These are phyloP conservation scores for Lonchura striata DNA, from an alignment of 2,113 vertebrate species.

Conservation along the genomic window DNA sequence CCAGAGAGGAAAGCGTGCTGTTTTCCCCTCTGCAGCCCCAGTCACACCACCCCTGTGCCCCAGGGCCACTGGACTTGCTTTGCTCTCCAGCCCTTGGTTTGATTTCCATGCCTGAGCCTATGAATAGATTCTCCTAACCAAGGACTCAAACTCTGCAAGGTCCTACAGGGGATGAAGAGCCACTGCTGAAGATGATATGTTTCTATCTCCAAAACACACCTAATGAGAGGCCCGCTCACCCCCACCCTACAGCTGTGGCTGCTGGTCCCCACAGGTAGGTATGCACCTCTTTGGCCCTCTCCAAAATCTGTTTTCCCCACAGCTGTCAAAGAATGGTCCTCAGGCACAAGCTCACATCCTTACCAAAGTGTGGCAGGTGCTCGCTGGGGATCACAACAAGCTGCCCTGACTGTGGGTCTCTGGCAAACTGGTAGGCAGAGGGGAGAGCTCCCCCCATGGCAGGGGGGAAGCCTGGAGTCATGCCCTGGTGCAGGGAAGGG, in stretches of 20 bases:
- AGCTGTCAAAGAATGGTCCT: background rate
- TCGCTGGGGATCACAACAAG: constrained; percentile 93
- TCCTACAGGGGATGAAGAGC: background rate
- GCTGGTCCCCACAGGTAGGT: background rate
- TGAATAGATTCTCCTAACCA: background rate
- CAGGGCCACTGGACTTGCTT: background rate
- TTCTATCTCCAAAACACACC: background rate
- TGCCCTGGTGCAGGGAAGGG: constrained; percentile 89
- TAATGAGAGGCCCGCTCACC: background rate
- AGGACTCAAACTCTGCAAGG: background rate
- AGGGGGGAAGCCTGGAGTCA: constrained; percentile 87
- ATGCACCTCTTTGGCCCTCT: background rate
- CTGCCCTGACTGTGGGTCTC: constrained; percentile 94
- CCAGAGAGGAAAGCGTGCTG: background rate
- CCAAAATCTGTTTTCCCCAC: background rate
- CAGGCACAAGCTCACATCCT: background rate
- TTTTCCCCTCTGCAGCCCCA: background rate
- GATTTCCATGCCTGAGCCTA: background rate
- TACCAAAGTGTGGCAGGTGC: constrained; percentile 92
- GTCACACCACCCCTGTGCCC: background rate
- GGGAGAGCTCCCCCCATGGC: constrained; percentile 87
- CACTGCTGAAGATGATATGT: background rate
- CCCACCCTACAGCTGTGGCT: background rate
- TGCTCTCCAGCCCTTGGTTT: background rate
- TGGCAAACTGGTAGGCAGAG: constrained; percentile 90